Evolutionary conservation across 1,140 invertebrate species (phyloP).

Genomic region (Cydia splendana): DNA sequence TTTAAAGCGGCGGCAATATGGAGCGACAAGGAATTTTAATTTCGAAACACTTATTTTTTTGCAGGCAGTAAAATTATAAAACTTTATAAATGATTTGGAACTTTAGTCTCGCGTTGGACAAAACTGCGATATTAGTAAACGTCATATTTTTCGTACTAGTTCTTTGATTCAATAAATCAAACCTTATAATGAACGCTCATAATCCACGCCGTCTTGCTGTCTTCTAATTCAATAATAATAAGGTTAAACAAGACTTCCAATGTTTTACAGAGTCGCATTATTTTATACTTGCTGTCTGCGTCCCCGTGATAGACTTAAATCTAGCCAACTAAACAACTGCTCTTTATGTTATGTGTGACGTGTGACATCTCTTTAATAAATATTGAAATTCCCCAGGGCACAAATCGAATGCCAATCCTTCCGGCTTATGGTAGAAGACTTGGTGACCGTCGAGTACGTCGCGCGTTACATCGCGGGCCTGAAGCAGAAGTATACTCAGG

Average conservation of each 20-base stretch:
- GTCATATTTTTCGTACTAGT: too few relatives aligned
- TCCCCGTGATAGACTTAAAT: too few relatives aligned
- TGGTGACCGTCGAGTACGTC: slow-evolving; percentile 51
- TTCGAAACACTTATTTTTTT: not conserved
- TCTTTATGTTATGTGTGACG: too few relatives aligned
- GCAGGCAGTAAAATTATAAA: not conserved
- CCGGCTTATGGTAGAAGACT: slow-evolving; percentile 51
- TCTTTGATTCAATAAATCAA: too few relatives aligned
- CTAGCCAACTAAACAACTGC: too few relatives aligned
- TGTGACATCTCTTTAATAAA: too few relatives aligned
- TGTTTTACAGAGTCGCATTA: too few relatives aligned
- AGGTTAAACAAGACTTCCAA: too few relatives aligned
- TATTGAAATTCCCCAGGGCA: slow-evolving; percentile 36
- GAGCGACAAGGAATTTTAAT: slow-evolving; percentile 1
- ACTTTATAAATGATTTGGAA: not conserved
- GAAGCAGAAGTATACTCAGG: slow-evolving; percentile 99
- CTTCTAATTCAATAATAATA: too few relatives aligned
- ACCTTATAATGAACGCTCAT: too few relatives aligned
- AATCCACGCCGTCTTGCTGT: too few relatives aligned
- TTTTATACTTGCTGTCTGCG: too few relatives aligned
- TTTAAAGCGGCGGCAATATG: slow-evolving; percentile 1
- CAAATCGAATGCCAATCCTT: slow-evolving; percentile 58
- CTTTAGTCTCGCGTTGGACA: not conserved
- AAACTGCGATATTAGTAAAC: not conserved
- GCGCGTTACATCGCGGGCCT: slow-evolving; percentile 51